These are phyloP conservation scores for Atrina japonica DNA, from an alignment of 2,888 invertebrate species.

Conservation along the genomic window DNA sequence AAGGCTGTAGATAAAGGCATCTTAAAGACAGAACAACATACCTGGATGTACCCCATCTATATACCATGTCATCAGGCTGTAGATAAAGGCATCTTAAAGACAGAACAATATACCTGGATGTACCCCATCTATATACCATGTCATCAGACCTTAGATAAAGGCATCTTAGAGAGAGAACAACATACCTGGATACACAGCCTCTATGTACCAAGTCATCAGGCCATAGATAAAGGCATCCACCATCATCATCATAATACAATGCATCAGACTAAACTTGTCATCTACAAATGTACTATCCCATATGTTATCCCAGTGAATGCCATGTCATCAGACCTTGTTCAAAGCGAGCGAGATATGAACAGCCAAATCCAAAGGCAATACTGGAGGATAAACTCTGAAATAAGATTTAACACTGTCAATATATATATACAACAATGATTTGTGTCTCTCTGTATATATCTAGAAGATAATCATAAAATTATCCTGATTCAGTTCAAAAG, in stretches of 20 bases:
- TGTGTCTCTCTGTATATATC: too few species aligned
- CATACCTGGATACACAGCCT: constrained; percentile 84
- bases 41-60: too few species aligned
- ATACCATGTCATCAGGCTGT: too few species aligned
- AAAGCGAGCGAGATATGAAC: constrained; percentile 87
- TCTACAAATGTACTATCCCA: constrained; percentile 83
- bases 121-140: too few species aligned
- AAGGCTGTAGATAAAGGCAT: too few species aligned
- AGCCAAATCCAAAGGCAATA: constrained; percentile 90
- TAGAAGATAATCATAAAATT: background rate
- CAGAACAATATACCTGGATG: too few species aligned
- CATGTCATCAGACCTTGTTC: constrained; percentile 86
- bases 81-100: too few species aligned
- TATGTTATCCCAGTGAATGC: constrained; percentile 85
- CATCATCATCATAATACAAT: constrained; percentile 87
- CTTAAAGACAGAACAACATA: too few species aligned
- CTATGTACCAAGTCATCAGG: constrained; percentile 84
- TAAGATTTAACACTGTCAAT: constrained; percentile 9
- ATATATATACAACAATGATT: background rate
- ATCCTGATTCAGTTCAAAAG: background rate
- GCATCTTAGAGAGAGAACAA: too few species aligned
- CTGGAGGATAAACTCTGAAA: constrained; percentile 89
- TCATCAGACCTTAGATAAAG: too few species aligned
- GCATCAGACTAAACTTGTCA: constrained; percentile 84
- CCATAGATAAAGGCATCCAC: constrained; percentile 85